Base-by-base conservation (phyloP, 2,888 invertebrate genomes). In the Ennomos erosarius region DNA sequence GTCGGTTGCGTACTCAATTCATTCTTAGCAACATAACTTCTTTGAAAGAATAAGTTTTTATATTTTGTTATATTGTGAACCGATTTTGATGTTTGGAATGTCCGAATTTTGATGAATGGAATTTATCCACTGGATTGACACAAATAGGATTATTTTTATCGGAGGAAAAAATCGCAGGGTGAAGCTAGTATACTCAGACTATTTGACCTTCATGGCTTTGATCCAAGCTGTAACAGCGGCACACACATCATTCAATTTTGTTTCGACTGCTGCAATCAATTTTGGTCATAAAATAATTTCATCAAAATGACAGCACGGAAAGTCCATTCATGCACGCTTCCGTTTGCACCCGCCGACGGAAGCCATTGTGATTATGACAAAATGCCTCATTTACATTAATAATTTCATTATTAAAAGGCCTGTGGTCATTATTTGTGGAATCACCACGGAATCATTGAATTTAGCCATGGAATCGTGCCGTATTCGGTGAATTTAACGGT, bases 351-450 rank as follows among this genome's bases (percentile, higher is more conserved):
- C 50, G 48, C 1, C 11, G 52, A 26, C 60, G 60, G 56, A 57
- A 53, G 2, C 57, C 40, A 56, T 42, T 45, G 48, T 62, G 61
- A 62, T 62, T 57, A 62, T 62, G 57, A 62, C 54, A 57, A 57
- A 26, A 57, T 57, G 57, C 54, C 46, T 54, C 49, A 57, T 61
- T 61, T 61, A 36, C 60, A 61, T 61, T 56, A 55, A 61, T 53
- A 46, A 53, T 56, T 51, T 50, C 47, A 11, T 47, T 51, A 47
- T 50, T 48, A 55, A 46, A 51, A 55, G 43, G 35, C 42, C 36
- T 51, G 44, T 45, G 44, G 53, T 49, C 35, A 50, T 46, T 34
- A 35, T 52, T 48, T 43, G 42, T 35, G 34, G 16, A 47, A 49
- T 48, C 9, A 34, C 16, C 1, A 42, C 33, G 26, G 43, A 46